Evolutionary conservation across 2,888 invertebrate species (phyloP).

Genomic region (Tenodera sinensis): DNA sequence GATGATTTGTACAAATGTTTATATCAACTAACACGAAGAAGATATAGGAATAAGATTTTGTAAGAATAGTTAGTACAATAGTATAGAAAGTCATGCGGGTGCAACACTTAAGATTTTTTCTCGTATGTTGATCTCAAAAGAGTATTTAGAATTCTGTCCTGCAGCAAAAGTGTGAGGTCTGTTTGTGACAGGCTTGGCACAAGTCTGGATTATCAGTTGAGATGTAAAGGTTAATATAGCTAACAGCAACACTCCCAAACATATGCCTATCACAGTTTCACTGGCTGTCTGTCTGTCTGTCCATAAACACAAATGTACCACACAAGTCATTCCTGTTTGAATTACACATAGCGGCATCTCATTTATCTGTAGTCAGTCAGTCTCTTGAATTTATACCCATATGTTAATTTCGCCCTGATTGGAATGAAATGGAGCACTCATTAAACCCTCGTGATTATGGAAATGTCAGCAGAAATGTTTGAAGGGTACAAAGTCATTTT

Average conservation of each 20-base stretch:
- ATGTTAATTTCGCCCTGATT: not conserved
- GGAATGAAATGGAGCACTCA: not conserved
- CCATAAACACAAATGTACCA: not conserved
- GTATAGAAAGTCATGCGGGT: too few relatives aligned
- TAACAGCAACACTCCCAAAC: too few relatives aligned
- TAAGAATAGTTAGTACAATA: too few relatives aligned
- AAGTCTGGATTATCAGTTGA: not conserved
- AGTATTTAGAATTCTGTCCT: too few relatives aligned
- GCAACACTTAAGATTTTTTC: too few relatives aligned
- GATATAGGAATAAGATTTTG: too few relatives aligned
- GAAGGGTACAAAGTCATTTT: not conserved
- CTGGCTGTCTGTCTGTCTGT: too few relatives aligned
- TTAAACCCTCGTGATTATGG: not conserved
- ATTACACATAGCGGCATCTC: not conserved
- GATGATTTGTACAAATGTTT: too few relatives aligned
- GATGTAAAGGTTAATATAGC: not conserved
- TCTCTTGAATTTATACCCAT: not conserved
- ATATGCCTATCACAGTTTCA: not conserved
- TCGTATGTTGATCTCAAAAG: too few relatives aligned
- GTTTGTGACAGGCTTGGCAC: not conserved
- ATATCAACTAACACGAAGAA: too few relatives aligned
- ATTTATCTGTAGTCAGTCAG: not conserved
- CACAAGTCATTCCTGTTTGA: not conserved
- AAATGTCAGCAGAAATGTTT: not conserved
- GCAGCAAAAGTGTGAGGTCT: too few relatives aligned